phyloP scores from a whole-genome alignment of 2,888 invertebrate species.

The Lepeophtheirus nordmannii region DNA sequence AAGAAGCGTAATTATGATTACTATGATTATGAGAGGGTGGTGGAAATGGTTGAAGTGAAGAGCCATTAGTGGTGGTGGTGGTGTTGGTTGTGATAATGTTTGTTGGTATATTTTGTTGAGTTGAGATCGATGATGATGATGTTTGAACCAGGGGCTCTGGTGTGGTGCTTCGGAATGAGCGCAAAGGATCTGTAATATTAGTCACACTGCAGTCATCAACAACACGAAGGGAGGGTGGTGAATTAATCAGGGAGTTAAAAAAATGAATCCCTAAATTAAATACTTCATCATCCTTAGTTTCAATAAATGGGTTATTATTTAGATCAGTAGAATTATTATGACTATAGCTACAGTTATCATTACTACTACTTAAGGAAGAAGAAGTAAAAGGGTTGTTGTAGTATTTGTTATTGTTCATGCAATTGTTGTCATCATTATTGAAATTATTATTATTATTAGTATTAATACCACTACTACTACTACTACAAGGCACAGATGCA shows the following conservation, averaged over 20 bases:
- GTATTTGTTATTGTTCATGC: too few relatives aligned
- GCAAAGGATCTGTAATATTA: constrained; percentile 2
- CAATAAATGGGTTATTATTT: not conserved
- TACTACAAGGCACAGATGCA: not conserved
- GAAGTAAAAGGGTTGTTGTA: too few relatives aligned
- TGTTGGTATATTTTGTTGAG: not conserved
- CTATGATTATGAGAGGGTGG: too few relatives aligned
- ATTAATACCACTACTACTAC: not conserved
- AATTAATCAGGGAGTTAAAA: not conserved
- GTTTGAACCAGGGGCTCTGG: not conserved
- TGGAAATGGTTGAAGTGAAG: too few relatives aligned
- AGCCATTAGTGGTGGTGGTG: too few relatives aligned
- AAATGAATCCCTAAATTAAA: not conserved
- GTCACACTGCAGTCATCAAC: constrained; percentile 8
- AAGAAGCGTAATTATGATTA: too few relatives aligned
- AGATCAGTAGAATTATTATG: not conserved
- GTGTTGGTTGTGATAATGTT: not conserved
- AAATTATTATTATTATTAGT: not conserved
- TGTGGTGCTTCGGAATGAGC: not conserved
- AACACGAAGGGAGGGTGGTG: not conserved
- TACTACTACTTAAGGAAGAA: too few relatives aligned
- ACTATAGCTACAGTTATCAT: not conserved
- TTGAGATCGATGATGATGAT: not conserved
- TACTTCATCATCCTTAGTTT: not conserved
- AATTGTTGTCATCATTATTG: not conserved